Evolutionary conservation across 1,140 invertebrate genomes (phyloP).

Genomic region (Plectus sambesii): DNA sequence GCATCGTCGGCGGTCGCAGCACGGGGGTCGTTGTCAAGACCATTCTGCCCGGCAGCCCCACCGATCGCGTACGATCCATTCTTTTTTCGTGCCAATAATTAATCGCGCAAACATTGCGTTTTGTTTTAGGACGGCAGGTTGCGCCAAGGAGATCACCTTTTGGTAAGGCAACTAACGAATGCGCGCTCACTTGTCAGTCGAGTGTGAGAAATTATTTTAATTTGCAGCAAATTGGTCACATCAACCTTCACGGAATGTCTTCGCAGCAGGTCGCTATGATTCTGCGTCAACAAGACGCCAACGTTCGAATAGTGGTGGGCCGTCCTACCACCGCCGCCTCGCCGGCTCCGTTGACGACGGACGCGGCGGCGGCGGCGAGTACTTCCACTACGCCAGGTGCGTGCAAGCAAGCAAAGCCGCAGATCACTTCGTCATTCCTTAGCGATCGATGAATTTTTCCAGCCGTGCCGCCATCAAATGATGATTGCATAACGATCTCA

Average conservation of each 20-base stretch:
- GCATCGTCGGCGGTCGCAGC: slow-evolving; percentile 81
- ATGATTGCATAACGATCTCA: slow-evolving; percentile 42
- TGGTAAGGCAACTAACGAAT: too few species aligned
- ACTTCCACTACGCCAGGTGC: too few species aligned
- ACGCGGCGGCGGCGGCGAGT: too few species aligned
- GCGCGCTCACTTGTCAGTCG: too few species aligned
- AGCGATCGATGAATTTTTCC: too few species aligned
- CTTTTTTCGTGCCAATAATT: slow-evolving; percentile 15
- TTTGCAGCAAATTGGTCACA: slow-evolving; percentile 81
- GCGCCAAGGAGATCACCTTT: slow-evolving; percentile 79
- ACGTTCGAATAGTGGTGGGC: slow-evolving; percentile 77
- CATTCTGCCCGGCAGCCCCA: slow-evolving; percentile 75
- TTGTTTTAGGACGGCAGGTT: slow-evolving; percentile 63
- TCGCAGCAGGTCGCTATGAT: slow-evolving; percentile 81
- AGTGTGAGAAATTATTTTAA: too few species aligned
- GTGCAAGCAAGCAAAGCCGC: too few species aligned
- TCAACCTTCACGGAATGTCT: slow-evolving; percentile 76
- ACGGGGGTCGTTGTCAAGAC: slow-evolving; percentile 95
- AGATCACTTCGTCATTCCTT: too few species aligned
- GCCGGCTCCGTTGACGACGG: slow-evolving; percentile 26
- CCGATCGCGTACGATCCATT: slow-evolving; percentile 62
- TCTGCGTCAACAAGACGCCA: slow-evolving; percentile 68
- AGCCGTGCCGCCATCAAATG: too few species aligned
- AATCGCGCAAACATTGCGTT: slow-evolving; percentile 9
- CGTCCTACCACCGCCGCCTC: slow-evolving; percentile 47